A percentile compares a stretch with the other conserved stretches of the same genome.
These are phyloP conservation scores for Drosophila limbata DNA, from an alignment of 2,888 invertebrate genomes.

Conservation along the genomic window DNA sequence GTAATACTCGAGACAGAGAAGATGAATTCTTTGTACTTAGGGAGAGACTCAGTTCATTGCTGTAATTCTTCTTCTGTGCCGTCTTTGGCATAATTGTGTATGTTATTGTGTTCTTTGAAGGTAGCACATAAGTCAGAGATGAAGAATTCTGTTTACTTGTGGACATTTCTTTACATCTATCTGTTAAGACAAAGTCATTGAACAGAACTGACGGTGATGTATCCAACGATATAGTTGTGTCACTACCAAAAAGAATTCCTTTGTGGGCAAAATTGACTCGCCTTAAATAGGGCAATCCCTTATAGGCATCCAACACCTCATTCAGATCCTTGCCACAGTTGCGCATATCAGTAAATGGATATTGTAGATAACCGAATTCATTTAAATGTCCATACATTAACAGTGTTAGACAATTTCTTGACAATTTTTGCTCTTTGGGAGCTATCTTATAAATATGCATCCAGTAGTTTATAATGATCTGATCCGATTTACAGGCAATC, in stretches of 20 bases:
- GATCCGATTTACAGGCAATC: slow-evolving; percentile 37
- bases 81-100: not conserved
- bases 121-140: not conserved
- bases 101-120: not conserved
- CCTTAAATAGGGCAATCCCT: slow-evolving; percentile 26
- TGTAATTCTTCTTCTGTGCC: not conserved
- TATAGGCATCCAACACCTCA: slow-evolving; percentile 46
- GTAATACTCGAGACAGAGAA: not conserved
- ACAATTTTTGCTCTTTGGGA: slow-evolving; percentile 44
- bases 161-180: no score
- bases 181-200: not conserved
- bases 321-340: slow-evolving; percentile 50
- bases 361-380: slow-evolving; percentile 46
- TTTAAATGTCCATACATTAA: slow-evolving; percentile 56
- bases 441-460: slow-evolving; percentile 29
- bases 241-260: not conserved
- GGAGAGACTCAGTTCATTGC: not conserved
- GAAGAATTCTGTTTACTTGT: not conserved
- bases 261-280: not conserved
- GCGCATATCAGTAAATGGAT: slow-evolving; percentile 51
- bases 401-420: slow-evolving; percentile 52
- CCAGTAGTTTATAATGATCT: slow-evolving; percentile 46
- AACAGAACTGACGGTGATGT: not conserved
- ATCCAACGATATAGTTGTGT: not conserved
- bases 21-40: not conserved